Evolutionary conservation across 23 tunicate species (phyloP).

Genomic region (Clavelina lepadiformis): DNA sequence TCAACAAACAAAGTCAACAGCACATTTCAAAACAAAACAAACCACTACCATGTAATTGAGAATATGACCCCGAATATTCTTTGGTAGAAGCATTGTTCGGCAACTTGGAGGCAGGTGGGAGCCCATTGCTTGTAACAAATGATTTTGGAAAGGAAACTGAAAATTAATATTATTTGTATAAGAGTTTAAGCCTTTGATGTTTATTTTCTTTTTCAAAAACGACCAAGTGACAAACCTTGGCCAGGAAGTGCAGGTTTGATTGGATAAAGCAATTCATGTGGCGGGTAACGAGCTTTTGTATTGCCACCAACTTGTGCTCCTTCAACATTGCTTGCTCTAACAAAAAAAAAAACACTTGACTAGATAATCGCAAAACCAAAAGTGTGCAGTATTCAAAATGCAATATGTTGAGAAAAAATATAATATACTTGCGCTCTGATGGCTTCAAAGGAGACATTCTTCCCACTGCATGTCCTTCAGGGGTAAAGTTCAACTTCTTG

Average conservation of each 20-base stretch:
- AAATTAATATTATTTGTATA: too few species aligned
- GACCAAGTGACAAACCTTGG: too few species aligned
- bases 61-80: too few species aligned
- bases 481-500: conserved; percentile 21
- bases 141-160: conserved; percentile 18
- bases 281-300: not conserved
- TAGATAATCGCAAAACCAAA: not conserved
- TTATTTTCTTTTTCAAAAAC: too few species aligned
- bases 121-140: conserved; percentile 39
- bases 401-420: too few species aligned
- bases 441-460: conserved; percentile 21
- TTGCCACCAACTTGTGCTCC: not conserved
- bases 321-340: not conserved
- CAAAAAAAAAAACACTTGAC: not conserved
- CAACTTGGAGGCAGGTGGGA: conserved; percentile 7
- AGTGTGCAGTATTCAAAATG: too few species aligned
- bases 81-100: conserved; percentile 1
- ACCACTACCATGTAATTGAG: too few species aligned
- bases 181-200: too few species aligned
- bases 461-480: conserved; percentile 1
- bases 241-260: conserved; percentile 33
- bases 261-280: not conserved
- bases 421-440: too few species aligned
- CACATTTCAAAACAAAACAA: too few species aligned
- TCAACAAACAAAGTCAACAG: too few species aligned